Evolutionary conservation across 1,140 invertebrate genomes (phyloP), one percentile per base, ranked within the genome.

Genomic region (Cydia pomonella): DNA sequence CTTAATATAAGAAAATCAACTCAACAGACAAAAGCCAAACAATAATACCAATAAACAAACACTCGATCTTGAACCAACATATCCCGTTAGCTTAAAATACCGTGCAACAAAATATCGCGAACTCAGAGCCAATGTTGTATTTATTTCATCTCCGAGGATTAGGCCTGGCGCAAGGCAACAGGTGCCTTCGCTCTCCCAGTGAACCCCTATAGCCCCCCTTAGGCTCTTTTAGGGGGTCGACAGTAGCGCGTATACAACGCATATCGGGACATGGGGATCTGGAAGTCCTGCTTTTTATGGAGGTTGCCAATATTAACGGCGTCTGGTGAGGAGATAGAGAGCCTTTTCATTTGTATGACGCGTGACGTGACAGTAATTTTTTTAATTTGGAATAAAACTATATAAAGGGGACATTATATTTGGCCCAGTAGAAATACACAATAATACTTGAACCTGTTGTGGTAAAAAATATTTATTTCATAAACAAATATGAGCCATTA

Each of bases 91-190:
- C 29, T 71, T 63, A 72, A 75, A 79, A 77, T 77, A 79, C 53
- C 53, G 76, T 41, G 62, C 44, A 72, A 80, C 84, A 76, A 84
- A 74, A 86, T 84, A 77, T 82, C 76, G 79, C 74, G 75, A 77
- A 74, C 77, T 77, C 77, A 74, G 62, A 78, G 80, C 78, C 81
- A 79, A 83, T 82, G 82, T 81, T 80, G 84, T 86, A 85, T 88
- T 86, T 87, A 89, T 87, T 89, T 84, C 86, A 87, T 87, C 82
- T 87, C 81, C 75, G 80, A 78, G 85, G 85, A 88, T 88, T 87
- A 87, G 84, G 83, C 82, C 76, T 79, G 79, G 77, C 75, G 79
- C 74, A 79, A 80, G 84, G 85, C 87, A 90, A 88, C 86, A 88
- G 84, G 82, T 85, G 79, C 82, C 62, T 21, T 50, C 74, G 63